Base-by-base conservation (phyloP, 53 echinoderm and acorn worm species). In the Mesocentrotus franciscanus region DNA sequence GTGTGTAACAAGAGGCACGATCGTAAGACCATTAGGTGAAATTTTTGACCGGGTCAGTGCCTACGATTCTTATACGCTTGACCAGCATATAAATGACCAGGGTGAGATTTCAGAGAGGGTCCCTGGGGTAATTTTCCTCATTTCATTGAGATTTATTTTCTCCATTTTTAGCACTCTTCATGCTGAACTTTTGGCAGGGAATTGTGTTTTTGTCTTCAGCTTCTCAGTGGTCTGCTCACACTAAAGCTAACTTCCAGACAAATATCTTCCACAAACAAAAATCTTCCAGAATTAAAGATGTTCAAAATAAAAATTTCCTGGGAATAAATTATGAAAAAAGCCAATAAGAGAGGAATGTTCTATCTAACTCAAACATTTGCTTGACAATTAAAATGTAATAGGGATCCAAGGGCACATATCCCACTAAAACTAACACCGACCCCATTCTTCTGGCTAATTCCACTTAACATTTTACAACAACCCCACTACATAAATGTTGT, bases 131-230 rank as follows among this genome's bases (percentile, higher is more conserved):
- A 29, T 76, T 27, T 81, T 15, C 36, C 36, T 42, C 42, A 81
- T 81, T 81, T 81, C 81, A 81, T 81, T 81, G 81, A 81, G 81
- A 81, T 81, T 81, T 81, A 81, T 81, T 81, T 81, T 9, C 36
- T 42, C 81, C 81, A 76, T 39, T 39, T 79, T 81, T 81, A 18
- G 81, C 81, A 42, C 81, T 39, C 42, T 81, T 8, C 32, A 8
- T 42, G 33, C n/a, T 81, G 81, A 81, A 81, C 81, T 81, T 81
- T 81, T 81, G 36, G 42, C 36, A 35, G 42, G 22, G 42, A 81
- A 81, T 39, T 2, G 81, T 81, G 81, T 81, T 81, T 81, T 36
- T 35, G 81, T 42, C 42, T 36, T 39, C 42, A 11, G 4, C 42
- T 81, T 33, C 20, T 42, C 36, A 20, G 1, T n/a, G 36, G 36